Conservation (phyloP, 2,888 invertebrate genomes). For the Antheraea assamensis region DNA sequence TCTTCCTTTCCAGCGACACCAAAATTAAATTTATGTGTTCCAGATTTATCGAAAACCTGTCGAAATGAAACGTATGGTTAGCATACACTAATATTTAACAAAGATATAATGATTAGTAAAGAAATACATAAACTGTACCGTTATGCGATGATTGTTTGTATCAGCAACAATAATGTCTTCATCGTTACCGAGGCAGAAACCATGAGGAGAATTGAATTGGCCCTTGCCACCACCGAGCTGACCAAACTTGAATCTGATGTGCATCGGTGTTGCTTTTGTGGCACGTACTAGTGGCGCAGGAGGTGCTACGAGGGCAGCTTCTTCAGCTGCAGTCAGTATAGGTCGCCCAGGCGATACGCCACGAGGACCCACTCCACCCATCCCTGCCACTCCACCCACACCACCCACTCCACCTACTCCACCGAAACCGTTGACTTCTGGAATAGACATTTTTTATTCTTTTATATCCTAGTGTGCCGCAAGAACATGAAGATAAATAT, state of each 20-base stretch:
- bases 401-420: conserved; percentile 67
- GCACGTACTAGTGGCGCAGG: conserved; percentile 83
- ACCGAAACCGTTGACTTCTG: conserved; percentile 78
- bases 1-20: conserved; percentile 97
- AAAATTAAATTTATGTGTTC: conserved; percentile 96
- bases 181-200: conserved; percentile 96
- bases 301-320: conserved; percentile 71
- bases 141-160: conserved; percentile 98
- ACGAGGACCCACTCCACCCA: conserved; percentile 76
- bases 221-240: conserved; percentile 95
- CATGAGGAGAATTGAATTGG: conserved; percentile 98
- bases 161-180: conserved; percentile 98
- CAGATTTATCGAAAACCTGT: conserved; percentile 96
- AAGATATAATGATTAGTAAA: background rate
- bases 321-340: conserved; percentile 70
- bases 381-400: conserved; percentile 68
- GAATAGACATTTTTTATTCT: conserved; percentile 30
- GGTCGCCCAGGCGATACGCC: conserved; percentile 78
- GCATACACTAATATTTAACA: background rate
- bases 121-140: conserved; percentile 72
- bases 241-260: conserved; percentile 96
- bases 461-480: background rate
- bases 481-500: too few species aligned
- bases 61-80: background rate
- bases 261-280: conserved; percentile 91